Percentiles rank a stretch among this genome's conserved stretches.
These are phyloP conservation scores for Acrossocheilus wenchowensis DNA, from an alignment of 2,797 vertebrate genomes.

Conservation along the genomic window DNA sequence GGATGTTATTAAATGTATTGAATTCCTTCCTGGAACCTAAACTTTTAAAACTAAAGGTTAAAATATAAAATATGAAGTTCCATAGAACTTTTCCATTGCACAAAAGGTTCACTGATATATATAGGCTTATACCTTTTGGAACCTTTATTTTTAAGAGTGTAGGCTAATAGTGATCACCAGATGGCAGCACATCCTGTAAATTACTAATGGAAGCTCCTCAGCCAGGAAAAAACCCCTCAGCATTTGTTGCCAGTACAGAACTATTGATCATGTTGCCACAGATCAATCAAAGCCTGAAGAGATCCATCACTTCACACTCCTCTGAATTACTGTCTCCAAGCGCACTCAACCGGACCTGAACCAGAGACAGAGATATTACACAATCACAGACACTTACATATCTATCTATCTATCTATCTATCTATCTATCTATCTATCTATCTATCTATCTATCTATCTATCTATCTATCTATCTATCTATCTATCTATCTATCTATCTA, in stretches of 20 bases:
- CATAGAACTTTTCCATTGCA: background rate
- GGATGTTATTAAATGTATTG: background rate
- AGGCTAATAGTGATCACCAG: conserved; percentile 2
- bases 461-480: background rate
- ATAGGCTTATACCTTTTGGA: background rate
- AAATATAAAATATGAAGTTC: background rate
- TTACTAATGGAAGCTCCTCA: background rate
- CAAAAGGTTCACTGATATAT: background rate
- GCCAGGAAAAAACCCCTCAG: background rate
- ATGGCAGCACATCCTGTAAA: conserved; percentile 22
- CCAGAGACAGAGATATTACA: background rate
- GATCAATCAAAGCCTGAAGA: conserved; percentile 31
- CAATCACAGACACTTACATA: background rate
- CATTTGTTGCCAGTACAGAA: conserved; percentile 16
- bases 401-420: background rate
- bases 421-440: background rate
- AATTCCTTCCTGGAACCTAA: background rate
- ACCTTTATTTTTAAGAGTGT: background rate
- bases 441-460: background rate
- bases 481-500: background rate
- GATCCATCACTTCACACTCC: conserved; percentile 7
- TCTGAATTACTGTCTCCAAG: background rate
- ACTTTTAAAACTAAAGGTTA: background rate
- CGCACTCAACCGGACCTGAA: background rate
- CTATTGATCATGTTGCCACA: conserved; percentile 30